Conservation (phyloP, 2,797 vertebrate species). For the Pelobates cultripes region DNA sequence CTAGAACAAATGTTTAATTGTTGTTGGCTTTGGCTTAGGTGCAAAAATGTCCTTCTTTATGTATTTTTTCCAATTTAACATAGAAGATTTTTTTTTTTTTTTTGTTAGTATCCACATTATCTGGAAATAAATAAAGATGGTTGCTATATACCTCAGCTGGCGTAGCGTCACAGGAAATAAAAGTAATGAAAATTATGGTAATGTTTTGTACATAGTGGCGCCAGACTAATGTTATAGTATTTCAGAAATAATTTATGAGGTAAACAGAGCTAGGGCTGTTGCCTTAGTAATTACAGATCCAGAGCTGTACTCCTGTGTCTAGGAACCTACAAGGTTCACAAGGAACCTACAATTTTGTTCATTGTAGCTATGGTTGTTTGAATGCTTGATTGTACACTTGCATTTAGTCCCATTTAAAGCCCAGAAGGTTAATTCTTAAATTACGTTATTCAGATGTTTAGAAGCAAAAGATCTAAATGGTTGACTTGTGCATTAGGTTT, state of each 20-base stretch:
- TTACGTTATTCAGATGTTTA: no score
- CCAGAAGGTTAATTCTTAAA: no score
- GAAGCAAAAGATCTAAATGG: no score
- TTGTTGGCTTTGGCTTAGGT: not conserved
- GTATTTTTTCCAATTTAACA: not conserved
- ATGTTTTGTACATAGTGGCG: not conserved
- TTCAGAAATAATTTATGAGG: not conserved
- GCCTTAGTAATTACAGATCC: no score
- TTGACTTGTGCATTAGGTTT: no score
- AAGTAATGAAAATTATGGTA: not conserved
- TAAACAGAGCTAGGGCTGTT: not conserved
- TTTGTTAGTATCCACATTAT: not conserved
- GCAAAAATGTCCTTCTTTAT: not conserved
- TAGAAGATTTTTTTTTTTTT: not conserved
- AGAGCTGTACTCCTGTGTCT: no score
- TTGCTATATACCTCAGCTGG: not conserved
- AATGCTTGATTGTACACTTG: no score
- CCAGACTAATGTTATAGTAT: not conserved
- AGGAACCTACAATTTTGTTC: no score
- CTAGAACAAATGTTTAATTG: slow-evolving; percentile 4
- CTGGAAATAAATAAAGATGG: not conserved
- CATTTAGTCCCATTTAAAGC: no score
- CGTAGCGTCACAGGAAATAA: not conserved
- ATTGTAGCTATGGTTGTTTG: no score
- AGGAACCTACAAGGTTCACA: no score